Evolutionary conservation across 1,140 invertebrate species (phyloP), one percentile per base, ranked within the genome.

Genomic region (Homalodisca vitripennis): DNA sequence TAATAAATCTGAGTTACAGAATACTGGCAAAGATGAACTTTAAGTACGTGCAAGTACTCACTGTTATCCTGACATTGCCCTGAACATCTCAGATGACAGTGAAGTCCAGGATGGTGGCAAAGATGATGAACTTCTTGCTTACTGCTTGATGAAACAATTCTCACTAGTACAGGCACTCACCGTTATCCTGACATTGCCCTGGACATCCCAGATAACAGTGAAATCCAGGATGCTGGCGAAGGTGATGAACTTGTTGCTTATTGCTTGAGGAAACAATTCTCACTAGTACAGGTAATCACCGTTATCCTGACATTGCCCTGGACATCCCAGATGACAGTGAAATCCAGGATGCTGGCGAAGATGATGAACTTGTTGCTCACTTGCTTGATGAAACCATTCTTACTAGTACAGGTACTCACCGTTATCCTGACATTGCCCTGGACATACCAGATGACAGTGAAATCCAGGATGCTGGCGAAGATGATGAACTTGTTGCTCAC

Each of bases 1-100:
- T n/a, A n/a, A 88, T 82, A 1, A 92, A 81, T 80, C 85, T 90
- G 76, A 92, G 92, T 51, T 88, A 87, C 75, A 90, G 88, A 60
- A 83, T 82, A 46, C 86, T 84, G 0, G 89, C 91, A 26, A 87
- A 82, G 53, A 92, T 87, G 1, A 87, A n/a, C n/a, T n/a, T n/a
- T n/a, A n/a, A n/a, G n/a, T n/a, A n/a, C n/a, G n/a, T n/a, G n/a
- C n/a, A n/a, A n/a, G n/a, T n/a, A n/a, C n/a, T 75, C 67, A 93
- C 86, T 66, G 87, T 89, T 69, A 93, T 82, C 77, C 90, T 91
- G 0, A 90, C 81, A 71, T 90, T 88, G 1, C 84, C 86, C 70
- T 87, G 83, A 1, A 82, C 80, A 75, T 88, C 87, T 79, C 88
- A 90, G 2, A 88, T 82, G 1, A 92, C 82, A 80, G 85, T 90